phyloP scores from a whole-genome alignment of 2,888 invertebrate species.

The Adelognathus sp. region DNA sequence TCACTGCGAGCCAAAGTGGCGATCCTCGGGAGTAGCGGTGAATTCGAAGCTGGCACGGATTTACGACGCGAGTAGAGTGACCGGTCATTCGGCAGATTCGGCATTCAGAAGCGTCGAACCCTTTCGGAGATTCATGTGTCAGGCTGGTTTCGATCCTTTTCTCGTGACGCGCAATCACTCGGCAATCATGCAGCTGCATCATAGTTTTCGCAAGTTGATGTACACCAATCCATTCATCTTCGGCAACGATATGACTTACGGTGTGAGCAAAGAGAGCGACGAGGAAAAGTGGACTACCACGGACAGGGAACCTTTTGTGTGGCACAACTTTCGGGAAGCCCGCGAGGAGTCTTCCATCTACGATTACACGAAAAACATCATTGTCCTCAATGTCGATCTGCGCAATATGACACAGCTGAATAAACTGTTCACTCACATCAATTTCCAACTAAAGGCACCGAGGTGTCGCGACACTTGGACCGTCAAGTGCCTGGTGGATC shows the following conservation, averaged over 20 bases:
- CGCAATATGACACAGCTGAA: not conserved
- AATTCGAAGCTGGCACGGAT: not conserved
- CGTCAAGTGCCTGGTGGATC: slow-evolving; percentile 4
- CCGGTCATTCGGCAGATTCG: not conserved
- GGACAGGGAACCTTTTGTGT: not conserved
- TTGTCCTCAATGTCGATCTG: not conserved
- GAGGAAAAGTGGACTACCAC: not conserved
- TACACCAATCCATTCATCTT: not conserved
- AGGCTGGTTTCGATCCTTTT: not conserved
- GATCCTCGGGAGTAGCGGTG: not conserved
- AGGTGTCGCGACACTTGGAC: not conserved
- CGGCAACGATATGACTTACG: not conserved
- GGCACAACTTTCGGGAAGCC: not conserved
- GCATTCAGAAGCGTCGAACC: not conserved
- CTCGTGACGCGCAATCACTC: not conserved
- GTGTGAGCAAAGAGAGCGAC: not conserved
- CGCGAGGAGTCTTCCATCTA: not conserved
- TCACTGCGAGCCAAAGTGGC: not conserved
- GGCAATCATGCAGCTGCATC: not conserved
- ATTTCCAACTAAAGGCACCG: not conserved
- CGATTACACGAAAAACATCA: not conserved
- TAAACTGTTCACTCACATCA: not conserved
- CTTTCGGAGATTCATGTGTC: not conserved
- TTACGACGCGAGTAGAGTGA: not conserved
- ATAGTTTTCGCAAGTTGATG: not conserved